A percentile compares a stretch with the other conserved stretches of the same genome.
Evolutionary conservation across 92 coral and sea anemone species (phyloP).

Genomic region (Epizoanthus stellaris): DNA sequence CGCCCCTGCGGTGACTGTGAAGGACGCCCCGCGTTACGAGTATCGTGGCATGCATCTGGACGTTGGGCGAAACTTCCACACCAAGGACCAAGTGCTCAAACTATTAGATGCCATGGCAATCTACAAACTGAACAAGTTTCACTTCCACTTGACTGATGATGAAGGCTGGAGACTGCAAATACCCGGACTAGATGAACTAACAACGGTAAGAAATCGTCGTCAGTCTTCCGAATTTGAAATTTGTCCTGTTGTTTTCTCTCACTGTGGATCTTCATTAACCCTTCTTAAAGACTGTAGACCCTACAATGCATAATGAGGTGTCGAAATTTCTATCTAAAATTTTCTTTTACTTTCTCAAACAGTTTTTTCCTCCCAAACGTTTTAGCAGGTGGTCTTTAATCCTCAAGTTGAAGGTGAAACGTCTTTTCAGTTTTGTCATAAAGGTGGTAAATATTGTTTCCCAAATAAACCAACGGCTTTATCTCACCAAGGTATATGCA

Average conservation of each 20-base stretch:
- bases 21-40: slow-evolving; percentile 87
- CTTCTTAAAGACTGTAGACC: background rate
- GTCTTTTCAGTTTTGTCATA: background rate
- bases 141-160: slow-evolving; percentile 92
- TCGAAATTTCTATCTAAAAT: too few species aligned
- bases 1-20: slow-evolving; percentile 79
- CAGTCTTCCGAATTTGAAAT: background rate
- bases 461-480: background rate
- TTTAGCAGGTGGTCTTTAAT: background rate
- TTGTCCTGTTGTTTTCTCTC: background rate
- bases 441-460: background rate
- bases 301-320: too few species aligned
- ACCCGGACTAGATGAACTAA: slow-evolving; percentile 89
- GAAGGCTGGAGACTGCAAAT: slow-evolving; percentile 98
- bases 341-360: background rate
- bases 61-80: slow-evolving; percentile 86
- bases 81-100: slow-evolving; percentile 80
- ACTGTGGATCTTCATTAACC: background rate
- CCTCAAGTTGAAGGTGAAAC: background rate
- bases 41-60: slow-evolving; percentile 93
- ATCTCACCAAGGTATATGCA: background rate
- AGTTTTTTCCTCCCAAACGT: background rate
- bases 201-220: slow-evolving; percentile 46
- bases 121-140: slow-evolving; percentile 94
- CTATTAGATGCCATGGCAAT: slow-evolving; percentile 88